These are phyloP conservation scores for Epinotia nisella DNA, from an alignment of 2,888 invertebrate genomes.

Conservation along the genomic window DNA sequence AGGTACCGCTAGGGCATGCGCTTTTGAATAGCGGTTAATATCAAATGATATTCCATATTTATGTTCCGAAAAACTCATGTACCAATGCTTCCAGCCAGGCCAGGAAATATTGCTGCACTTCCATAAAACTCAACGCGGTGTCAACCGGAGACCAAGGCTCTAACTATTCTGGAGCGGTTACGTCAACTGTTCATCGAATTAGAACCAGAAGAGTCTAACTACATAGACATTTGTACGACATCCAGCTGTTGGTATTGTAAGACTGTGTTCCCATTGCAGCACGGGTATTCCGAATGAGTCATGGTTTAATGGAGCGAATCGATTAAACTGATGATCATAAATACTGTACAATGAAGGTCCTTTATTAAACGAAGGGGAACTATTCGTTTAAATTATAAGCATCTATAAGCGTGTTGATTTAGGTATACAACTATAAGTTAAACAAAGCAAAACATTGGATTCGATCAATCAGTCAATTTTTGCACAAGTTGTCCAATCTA, in stretches of 20 bases:
- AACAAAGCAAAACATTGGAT: neutral
- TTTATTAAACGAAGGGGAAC: conserved; percentile 9
- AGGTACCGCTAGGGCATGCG: no score
- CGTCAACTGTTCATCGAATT: conserved; percentile 3
- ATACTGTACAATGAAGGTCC: conserved; percentile 22
- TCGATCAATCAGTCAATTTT: no score
- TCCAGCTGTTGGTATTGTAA: neutral
- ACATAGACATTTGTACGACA: neutral
- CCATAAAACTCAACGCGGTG: no score
- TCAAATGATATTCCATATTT: no score
- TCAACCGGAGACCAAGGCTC: neutral
- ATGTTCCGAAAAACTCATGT: no score
- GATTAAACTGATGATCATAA: conserved; percentile 34
- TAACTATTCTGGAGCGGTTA: conserved; percentile 17
- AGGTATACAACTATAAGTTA: neutral
- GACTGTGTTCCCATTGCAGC: neutral
- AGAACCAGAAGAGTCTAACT: conserved; percentile 10
- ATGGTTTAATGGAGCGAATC: conserved; percentile 27
- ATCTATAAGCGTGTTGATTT: neutral
- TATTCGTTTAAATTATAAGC: conserved; percentile 5
- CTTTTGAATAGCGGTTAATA: no score
- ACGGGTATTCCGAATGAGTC: conserved; percentile 40
- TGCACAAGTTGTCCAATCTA: no score
- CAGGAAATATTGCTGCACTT: no score
- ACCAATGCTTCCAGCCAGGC: no score